phyloP scores from a whole-genome alignment of 1,140 invertebrate species.

The Drosophila oshimai region DNA sequence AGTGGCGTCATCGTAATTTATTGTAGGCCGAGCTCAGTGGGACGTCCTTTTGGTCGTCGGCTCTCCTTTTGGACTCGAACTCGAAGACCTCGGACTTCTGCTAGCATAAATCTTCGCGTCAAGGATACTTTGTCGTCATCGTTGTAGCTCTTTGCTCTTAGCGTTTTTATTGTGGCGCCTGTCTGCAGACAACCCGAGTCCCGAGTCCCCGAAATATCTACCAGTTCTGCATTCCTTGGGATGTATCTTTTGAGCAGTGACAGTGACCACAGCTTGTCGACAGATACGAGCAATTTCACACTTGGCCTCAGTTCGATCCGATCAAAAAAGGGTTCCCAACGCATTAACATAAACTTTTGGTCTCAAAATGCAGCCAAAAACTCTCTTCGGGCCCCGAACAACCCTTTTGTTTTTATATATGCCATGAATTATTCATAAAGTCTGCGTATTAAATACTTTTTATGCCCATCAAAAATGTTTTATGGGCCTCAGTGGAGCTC shows the following conservation, averaged over 20 bases:
- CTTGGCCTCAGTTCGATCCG: slow-evolving; percentile 55
- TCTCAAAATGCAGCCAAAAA: slow-evolving; percentile 17
- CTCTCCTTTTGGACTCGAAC: slow-evolving; percentile 13
- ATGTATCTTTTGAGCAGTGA: slow-evolving; percentile 34
- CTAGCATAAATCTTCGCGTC: slow-evolving; percentile 77
- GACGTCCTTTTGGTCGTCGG: slow-evolving; percentile 62
- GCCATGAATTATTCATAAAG: slow-evolving; percentile 71
- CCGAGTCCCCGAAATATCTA: slow-evolving; percentile 22
- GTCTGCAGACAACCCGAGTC: slow-evolving; percentile 49
- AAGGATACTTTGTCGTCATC: slow-evolving; percentile 81
- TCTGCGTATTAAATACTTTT: slow-evolving; percentile 71
- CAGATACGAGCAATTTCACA: slow-evolving; percentile 82
- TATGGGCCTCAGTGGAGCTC: slow-evolving; percentile 36
- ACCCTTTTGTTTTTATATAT: slow-evolving; percentile 34
- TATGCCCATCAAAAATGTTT: slow-evolving; percentile 78
- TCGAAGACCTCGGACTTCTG: not conserved
- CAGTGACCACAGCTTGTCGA: slow-evolving; percentile 79
- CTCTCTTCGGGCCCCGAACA: slow-evolving; percentile 1
- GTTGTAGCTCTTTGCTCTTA: slow-evolving; percentile 66
- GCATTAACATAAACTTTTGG: slow-evolving; percentile 75
- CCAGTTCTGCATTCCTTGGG: slow-evolving; percentile 17
- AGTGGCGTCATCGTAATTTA: slow-evolving; percentile 81
- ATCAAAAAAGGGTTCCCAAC: slow-evolving; percentile 2
- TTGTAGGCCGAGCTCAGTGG: slow-evolving; percentile 68
- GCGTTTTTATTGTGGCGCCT: slow-evolving; percentile 80